Percentiles rank a stretch among this genome's conserved stretches.
phyloP scores from a whole-genome alignment of 2,888 invertebrate species.

The Agrotis segetum region DNA sequence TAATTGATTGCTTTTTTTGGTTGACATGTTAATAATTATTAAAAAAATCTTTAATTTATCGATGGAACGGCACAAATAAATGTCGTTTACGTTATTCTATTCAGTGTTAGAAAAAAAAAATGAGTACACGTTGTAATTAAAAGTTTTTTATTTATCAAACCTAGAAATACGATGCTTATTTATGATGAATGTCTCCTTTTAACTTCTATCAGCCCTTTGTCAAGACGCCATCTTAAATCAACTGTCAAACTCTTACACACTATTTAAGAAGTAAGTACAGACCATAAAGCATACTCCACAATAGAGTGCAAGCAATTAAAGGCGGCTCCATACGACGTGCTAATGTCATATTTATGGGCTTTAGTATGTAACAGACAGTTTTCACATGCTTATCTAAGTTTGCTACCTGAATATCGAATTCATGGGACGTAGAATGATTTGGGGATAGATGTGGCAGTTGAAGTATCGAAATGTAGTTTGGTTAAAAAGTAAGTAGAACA shows the following conservation, averaged over 20 bases:
- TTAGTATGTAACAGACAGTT: conserved; percentile 82
- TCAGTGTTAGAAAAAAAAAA: too few relatives aligned
- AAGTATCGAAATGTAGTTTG: neutral
- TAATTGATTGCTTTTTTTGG: conserved; percentile 64
- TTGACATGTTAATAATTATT: neutral
- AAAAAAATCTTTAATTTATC: too few relatives aligned
- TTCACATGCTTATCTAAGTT: conserved; percentile 86
- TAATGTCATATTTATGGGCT: conserved; percentile 90
- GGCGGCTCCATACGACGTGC: conserved; percentile 84
- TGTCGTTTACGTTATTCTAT: too few relatives aligned
- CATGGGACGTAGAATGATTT: conserved; percentile 69
- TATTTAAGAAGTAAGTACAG: conserved; percentile 63
- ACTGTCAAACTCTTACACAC: conserved; percentile 34
- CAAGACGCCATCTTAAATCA: conserved; percentile 52
- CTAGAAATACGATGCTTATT: too few relatives aligned
- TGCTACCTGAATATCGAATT: conserved; percentile 81
- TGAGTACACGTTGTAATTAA: too few relatives aligned
- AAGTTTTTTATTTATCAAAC: too few relatives aligned
- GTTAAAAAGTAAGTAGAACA: neutral
- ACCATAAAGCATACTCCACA: conserved; percentile 79
- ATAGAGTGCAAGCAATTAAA: conserved; percentile 81
- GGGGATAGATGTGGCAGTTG: conserved; percentile 57
- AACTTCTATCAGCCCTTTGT: neutral
- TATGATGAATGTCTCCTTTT: neutral
- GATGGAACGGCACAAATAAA: neutral